These are phyloP conservation scores for Trachelus troglodyta DNA, from an alignment of 2,888 invertebrate genomes.

Conservation along the genomic window DNA sequence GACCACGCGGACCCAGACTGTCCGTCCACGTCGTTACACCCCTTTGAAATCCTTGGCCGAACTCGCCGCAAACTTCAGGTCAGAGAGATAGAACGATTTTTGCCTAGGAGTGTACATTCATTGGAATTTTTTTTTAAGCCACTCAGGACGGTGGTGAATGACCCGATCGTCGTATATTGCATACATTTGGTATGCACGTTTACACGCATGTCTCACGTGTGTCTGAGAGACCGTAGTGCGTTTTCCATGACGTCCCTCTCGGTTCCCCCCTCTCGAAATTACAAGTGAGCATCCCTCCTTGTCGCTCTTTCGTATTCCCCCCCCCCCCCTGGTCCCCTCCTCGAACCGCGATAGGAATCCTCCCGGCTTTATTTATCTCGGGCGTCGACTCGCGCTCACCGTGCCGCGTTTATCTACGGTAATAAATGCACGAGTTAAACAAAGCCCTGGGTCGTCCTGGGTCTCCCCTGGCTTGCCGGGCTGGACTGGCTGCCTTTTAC, in stretches of 20 bases:
- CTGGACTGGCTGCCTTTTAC: constrained; percentile 25
- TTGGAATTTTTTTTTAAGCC: background rate
- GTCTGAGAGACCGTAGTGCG: background rate
- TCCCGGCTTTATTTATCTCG: constrained; percentile 39
- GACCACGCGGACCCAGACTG: constrained; percentile 3
- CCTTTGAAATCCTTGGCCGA: background rate
- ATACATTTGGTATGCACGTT: background rate
- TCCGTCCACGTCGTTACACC: background rate
- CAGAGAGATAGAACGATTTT: background rate
- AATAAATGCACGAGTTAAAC: constrained; percentile 53
- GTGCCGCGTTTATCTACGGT: constrained; percentile 50
- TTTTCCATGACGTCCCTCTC: background rate
- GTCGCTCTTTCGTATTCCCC: background rate
- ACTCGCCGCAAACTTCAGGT: background rate
- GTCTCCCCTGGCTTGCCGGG: constrained; percentile 3
- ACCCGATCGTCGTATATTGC: background rate
- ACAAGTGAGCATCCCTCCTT: background rate
- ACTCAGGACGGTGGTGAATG: background rate
- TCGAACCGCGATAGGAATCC: background rate
- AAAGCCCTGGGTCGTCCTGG: constrained; percentile 29
- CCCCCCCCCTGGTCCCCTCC: constrained; percentile 1
- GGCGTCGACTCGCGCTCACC: constrained; percentile 27
- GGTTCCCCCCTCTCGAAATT: background rate
- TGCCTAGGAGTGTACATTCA: background rate
- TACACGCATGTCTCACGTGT: background rate